phyloP scores from a whole-genome alignment of 2,797 vertebrate genomes.

The Dendrocincla fuliginosa region DNA sequence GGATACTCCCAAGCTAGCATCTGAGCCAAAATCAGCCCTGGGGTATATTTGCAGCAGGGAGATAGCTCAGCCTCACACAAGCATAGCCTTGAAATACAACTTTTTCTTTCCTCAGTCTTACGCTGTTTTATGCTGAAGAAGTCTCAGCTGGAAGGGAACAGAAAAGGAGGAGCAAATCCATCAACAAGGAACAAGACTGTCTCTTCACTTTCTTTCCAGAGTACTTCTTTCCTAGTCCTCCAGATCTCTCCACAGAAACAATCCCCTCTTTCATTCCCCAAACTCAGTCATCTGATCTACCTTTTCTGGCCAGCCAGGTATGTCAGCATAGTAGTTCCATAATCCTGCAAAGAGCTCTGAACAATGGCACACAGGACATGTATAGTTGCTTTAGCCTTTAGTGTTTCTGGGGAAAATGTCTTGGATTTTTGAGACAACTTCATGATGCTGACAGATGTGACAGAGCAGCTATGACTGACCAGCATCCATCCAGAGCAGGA shows the following conservation, averaged over 20 bases:
- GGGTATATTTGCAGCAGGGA: not conserved
- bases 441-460: not conserved
- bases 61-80: fast-evolving
- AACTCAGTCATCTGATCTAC: not conserved
- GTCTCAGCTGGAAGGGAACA: not conserved
- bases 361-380: fast-evolving
- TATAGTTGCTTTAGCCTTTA: not conserved
- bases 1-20: not conserved
- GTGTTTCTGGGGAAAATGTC: not conserved
- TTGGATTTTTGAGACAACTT: not conserved
- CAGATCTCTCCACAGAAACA: not conserved
- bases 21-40: not conserved
- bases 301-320: not conserved
- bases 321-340: not conserved
- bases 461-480: not conserved
- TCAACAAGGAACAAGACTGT: not conserved
- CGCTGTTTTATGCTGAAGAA: not conserved
- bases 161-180: not conserved
- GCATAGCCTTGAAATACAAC: not conserved
- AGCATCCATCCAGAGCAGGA: not conserved
- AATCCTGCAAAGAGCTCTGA: not conserved
- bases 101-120: not conserved
- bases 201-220: not conserved
- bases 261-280: not conserved
- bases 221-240: not conserved